phyloP scores from a whole-genome alignment of 2,888 invertebrate species.

The Fabriciana adippe region DNA sequence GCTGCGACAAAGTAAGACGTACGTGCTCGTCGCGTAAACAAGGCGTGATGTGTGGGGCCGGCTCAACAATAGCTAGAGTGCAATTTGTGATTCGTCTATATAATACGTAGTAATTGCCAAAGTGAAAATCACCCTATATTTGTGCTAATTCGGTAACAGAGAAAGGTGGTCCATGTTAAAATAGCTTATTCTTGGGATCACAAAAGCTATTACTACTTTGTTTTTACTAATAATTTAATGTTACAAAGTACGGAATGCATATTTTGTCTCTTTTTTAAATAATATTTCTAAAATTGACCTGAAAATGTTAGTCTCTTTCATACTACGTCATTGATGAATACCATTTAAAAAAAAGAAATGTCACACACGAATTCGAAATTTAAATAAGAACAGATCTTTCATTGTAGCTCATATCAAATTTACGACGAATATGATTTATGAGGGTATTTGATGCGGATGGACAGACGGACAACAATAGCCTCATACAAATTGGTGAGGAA shows the following conservation, averaged over 20 bases:
- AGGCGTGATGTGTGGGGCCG: slow-evolving; percentile 75
- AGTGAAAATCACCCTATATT: slow-evolving; percentile 50
- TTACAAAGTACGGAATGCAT: slow-evolving; percentile 20
- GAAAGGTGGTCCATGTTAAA: slow-evolving; percentile 48
- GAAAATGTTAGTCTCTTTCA: slow-evolving; percentile 28
- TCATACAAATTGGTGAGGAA: slow-evolving; percentile 62
- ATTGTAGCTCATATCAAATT: slow-evolving; percentile 78
- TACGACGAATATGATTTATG: slow-evolving; percentile 80
- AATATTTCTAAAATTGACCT: not conserved
- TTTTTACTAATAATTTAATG: slow-evolving; percentile 38
- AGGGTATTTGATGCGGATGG: slow-evolving; percentile 77
- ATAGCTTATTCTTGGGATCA: slow-evolving; percentile 44
- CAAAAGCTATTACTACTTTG: slow-evolving; percentile 43
- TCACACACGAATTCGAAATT: slow-evolving; percentile 57
- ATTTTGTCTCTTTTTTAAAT: not conserved
- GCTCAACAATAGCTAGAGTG: slow-evolving; percentile 73
- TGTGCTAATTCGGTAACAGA: slow-evolving; percentile 53
- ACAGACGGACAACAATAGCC: slow-evolving; percentile 74
- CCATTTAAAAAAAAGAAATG: slow-evolving; percentile 45
- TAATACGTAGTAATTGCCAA: slow-evolving; percentile 66
- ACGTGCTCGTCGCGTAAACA: slow-evolving; percentile 79
- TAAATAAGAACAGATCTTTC: slow-evolving; percentile 75
- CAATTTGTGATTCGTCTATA: slow-evolving; percentile 77
- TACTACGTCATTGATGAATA: slow-evolving; percentile 29
- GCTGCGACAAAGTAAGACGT: slow-evolving; percentile 76